A percentile compares a stretch with the other conserved stretches of the same genome.
Conservation (phyloP, 2,113 vertebrate genomes). For the Willisornis vidua region DNA sequence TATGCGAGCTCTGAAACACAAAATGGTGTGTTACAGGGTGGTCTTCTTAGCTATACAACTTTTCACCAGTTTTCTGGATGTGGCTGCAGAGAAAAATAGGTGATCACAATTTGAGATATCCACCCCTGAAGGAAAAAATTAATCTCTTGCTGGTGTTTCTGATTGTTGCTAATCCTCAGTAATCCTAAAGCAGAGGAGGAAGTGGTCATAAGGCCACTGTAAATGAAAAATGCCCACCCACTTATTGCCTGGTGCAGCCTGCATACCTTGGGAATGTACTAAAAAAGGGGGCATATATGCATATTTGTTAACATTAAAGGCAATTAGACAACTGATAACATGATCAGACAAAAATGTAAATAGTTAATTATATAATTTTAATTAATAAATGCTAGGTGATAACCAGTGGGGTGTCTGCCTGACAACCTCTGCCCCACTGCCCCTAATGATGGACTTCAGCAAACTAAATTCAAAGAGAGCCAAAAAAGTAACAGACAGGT, state of each 20-base stretch:
- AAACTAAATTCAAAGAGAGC: not conserved
- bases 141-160: not conserved
- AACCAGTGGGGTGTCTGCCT: not conserved
- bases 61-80: not conserved
- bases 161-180: not conserved
- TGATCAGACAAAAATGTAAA: not conserved
- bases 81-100: not conserved
- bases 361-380: not conserved
- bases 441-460: not conserved
- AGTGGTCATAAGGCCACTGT: not conserved
- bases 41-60: not conserved
- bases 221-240: not conserved
- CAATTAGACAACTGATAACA: not conserved
- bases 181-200: not conserved
- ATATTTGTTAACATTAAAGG: not conserved
- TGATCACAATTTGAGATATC: not conserved
- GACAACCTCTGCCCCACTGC: not conserved
- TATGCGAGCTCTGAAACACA: not conserved
- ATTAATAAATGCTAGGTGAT: not conserved
- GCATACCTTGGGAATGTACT: not conserved
- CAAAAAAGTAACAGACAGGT: not conserved
- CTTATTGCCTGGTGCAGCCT: not conserved
- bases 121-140: not conserved
- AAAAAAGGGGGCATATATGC: not conserved
- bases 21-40: not conserved